phyloP scores from a whole-genome alignment of 2,113 vertebrate species.

The Strix aluco region DNA sequence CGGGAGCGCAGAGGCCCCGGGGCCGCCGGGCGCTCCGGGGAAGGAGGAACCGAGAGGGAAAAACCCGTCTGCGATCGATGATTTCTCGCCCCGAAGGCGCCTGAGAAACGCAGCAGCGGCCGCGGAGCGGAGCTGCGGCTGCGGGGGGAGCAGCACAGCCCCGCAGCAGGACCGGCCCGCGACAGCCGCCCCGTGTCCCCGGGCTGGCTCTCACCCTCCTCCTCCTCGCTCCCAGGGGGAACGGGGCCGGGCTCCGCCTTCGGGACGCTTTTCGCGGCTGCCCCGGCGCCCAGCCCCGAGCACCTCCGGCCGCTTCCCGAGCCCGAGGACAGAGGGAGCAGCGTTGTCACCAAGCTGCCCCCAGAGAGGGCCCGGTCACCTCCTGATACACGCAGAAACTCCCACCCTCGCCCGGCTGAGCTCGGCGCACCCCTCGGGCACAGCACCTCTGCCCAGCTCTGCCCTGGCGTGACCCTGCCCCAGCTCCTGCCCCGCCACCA shows the following conservation, averaged over 20 bases:
- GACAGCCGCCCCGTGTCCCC: not conserved
- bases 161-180: rapidly evolving
- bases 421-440: too few species aligned
- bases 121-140: rapidly evolving
- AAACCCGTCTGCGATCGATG: rapidly evolving
- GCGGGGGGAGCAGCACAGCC: not conserved
- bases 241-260: too few species aligned
- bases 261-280: not conserved
- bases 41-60: not conserved
- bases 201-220: too few species aligned
- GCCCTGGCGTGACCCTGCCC: too few species aligned
- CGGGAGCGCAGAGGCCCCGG: rapidly evolving
- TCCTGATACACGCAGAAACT: rapidly evolving
- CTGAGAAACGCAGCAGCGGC: rapidly evolving
- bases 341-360: not conserved
- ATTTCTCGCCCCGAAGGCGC: rapidly evolving
- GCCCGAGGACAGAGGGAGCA: not conserved
- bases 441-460: too few species aligned
- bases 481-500: not conserved
- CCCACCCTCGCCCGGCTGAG: rapidly evolving
- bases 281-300: not conserved
- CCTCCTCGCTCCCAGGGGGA: not conserved
- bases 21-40: rapidly evolving
- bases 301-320: not conserved
- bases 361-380: not conserved